phyloP scores from a whole-genome alignment of 2,113 vertebrate species.

The Tichodroma muraria region DNA sequence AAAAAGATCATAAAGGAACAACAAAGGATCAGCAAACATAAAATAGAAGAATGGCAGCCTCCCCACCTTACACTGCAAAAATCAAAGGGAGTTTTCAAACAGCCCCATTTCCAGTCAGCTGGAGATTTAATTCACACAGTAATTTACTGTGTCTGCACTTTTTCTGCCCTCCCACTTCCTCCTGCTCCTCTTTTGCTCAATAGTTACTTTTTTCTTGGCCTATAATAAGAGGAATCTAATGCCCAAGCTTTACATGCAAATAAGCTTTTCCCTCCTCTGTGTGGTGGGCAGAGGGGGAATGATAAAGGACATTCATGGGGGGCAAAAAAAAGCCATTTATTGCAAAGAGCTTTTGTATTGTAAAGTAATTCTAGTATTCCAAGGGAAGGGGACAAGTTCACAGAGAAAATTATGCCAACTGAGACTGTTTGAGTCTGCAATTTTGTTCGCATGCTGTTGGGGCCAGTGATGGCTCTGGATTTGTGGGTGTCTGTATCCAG shows the following conservation, averaged over 20 bases:
- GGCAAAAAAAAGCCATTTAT: background rate
- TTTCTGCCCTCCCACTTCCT: background rate
- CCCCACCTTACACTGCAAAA: slow-evolving; percentile 62
- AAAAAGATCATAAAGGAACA: slow-evolving; percentile 63
- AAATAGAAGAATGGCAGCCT: slow-evolving; percentile 65
- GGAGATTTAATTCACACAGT: slow-evolving; percentile 41
- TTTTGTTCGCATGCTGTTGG: background rate
- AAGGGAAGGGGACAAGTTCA: background rate
- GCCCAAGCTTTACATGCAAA: background rate
- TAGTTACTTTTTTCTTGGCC: background rate
- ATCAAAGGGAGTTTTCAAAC: slow-evolving; percentile 55
- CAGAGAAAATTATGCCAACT: background rate
- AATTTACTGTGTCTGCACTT: slow-evolving; percentile 30
- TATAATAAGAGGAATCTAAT: background rate
- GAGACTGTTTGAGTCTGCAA: background rate
- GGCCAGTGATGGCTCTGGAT: background rate
- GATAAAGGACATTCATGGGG: background rate
- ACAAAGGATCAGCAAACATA: slow-evolving; percentile 67
- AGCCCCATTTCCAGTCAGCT: slow-evolving; percentile 49
- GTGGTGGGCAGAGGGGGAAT: background rate
- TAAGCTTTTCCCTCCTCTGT: background rate
- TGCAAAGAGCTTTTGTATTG: background rate
- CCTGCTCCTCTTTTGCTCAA: background rate
- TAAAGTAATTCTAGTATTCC: slow-evolving; percentile 12
- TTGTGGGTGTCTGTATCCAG: background rate